Evolutionary conservation across 2,113 vertebrate genomes (phyloP), one percentile per base, ranked within the genome.

Genomic region (Oryctolagus cuniculus): DNA sequence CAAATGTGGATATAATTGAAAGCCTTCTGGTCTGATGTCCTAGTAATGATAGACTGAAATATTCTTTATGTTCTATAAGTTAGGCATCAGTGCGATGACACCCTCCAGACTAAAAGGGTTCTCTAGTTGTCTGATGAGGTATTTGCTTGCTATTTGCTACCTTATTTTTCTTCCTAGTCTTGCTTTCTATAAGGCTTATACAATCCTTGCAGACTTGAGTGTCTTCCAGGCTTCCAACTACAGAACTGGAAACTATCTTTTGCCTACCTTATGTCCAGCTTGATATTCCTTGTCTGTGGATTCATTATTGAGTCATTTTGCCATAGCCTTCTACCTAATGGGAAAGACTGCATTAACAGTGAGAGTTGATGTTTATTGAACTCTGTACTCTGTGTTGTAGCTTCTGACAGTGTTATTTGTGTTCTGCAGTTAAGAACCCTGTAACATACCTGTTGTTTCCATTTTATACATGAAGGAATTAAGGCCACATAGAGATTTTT

Each of bases 301-400:
- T 51, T 49, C n/a, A 69, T 87, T 90, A 69, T 58, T 90, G 10
- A 8, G 34, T 93, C 25, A 63, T 64, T 87, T 90, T 93, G 17
- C 16, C 64, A 2, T 82, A 58, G n/a, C 25, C 16, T 44, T 2
- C 10, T 70, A 34, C 27, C 25, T 53, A n/a, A 74, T 89, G 58
- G 36, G 36, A 61, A 67, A 9, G 74, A 90, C 61, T 74, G 34
- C 13, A 49, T 51, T 86, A 89, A 63, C 19, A 78, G 0, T 84
- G 74, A 74, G 31, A 74, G 49, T 66, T 49, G 36, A 17, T 5
- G 34, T 25, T 77, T 63, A 11, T 11, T 91, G 84, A 80, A 61
- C 77, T 72, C 27, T 74, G 2, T 73, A 11, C 44, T 44, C 36
- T 81, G 3, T 38, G 29, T 93, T 85, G 38, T 21, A 86, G 12